A percentile compares a stretch with the other conserved stretches of the same genome.
phyloP scores from a whole-genome alignment of 2,797 vertebrate species.

The Podarcis lilfordi region DNA sequence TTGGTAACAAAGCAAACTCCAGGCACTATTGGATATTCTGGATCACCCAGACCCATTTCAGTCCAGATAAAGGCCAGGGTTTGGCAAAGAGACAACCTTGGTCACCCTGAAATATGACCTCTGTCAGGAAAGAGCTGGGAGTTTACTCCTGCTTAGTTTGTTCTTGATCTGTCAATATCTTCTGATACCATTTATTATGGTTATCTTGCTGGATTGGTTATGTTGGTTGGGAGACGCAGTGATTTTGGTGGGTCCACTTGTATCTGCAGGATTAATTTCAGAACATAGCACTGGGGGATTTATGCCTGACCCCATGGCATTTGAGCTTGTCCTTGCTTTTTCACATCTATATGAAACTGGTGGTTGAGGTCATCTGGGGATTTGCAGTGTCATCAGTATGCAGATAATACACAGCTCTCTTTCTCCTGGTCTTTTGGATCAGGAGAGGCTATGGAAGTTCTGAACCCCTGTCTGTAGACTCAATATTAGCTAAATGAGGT shows the following conservation, averaged over 20 bases:
- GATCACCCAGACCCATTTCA: no score
- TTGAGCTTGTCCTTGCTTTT: background rate
- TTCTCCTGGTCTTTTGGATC: background rate
- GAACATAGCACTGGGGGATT: background rate
- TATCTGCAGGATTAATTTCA: background rate
- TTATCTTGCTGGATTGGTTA: background rate
- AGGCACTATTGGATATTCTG: no score
- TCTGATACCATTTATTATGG: background rate
- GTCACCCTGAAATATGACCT: no score
- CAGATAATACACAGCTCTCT: background rate
- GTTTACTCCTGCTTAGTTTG: no score
- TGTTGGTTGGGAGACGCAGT: background rate
- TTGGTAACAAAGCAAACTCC: background rate
- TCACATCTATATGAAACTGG: background rate
- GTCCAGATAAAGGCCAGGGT: no score
- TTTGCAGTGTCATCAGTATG: background rate
- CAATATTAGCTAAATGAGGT: no score
- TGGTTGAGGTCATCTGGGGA: background rate
- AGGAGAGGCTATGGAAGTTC: background rate
- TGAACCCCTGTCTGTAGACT: no score
- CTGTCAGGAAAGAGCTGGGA: no score
- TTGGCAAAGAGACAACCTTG: no score
- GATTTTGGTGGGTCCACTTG: background rate
- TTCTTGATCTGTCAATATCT: no score
- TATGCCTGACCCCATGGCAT: background rate